Evolutionary conservation across 2,888 invertebrate genomes (phyloP), one percentile per base, ranked within the genome.

Genomic region (Poecilus cupreus): DNA sequence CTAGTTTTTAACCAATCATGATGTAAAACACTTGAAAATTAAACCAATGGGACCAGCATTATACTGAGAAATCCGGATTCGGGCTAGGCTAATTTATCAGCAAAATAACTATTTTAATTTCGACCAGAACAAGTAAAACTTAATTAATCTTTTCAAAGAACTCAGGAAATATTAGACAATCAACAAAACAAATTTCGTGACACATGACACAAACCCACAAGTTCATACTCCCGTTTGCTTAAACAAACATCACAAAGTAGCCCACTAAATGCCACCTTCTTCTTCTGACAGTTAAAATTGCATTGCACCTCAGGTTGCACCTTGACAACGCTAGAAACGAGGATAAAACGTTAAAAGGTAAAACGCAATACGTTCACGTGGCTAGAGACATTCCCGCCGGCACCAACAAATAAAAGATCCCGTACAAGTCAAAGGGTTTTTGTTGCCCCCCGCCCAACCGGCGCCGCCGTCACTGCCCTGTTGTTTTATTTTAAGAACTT

Each of bases 401-500:
- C 22, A 54, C 8, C 54, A 49, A 49, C 49, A 54, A 54, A 13
- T 13, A 54, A 54, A 54, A 54, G 54, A 54, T 54, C 18, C 6
- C 10, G 13, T 57, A 11, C 64, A 10, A 68, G 68, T 68, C 68
- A 68, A 68, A 68, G 68, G 37, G 37, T 68, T 68, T 68, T 68
- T 68, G 18, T 54, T 18, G 54, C 18, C 13, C 22, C 2, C 4
- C 8, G 32, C 32, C 32, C 64, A 11, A 22, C 26, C 13, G 64
- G 2, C 49, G 16, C 10, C 13, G 49, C 3, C 0, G n/a, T 5
- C 49, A 49, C n/a, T 16, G 49, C 5, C 8, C 6, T 43, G 26
- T 18, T 68, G 68, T 37, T 68, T 68, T 68, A 68, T 68, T 68
- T 68, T 68, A 39, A 20, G 37, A 68, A 68, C 68, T 68, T 68